A percentile compares a stretch with the other conserved stretches of the same genome.
These are phyloP conservation scores for Poecile atricapillus DNA, from an alignment of 2,113 vertebrate species.

Conservation along the genomic window DNA sequence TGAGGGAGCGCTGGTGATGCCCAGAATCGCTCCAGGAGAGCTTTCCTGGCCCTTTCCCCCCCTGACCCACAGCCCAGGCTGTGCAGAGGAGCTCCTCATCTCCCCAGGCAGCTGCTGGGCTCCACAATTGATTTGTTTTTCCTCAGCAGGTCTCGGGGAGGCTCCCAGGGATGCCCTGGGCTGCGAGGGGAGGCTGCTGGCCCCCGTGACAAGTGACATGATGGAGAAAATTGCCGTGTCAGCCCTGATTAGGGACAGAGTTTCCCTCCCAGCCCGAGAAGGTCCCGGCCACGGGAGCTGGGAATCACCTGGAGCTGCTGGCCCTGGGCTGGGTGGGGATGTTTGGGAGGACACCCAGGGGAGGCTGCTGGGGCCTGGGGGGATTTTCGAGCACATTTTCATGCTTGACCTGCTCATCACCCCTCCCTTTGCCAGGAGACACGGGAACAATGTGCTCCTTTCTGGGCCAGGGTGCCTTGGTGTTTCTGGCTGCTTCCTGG, in stretches of 20 bases:
- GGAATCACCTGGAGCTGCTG: slow-evolving; percentile 9
- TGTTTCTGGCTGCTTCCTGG: background rate
- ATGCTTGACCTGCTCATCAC: slow-evolving; percentile 40
- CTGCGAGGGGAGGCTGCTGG: background rate
- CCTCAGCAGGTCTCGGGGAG: background rate
- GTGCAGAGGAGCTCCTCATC: background rate
- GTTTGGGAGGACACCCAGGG: background rate
- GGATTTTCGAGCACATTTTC: background rate
- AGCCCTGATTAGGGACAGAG: background rate
- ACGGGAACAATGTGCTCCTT: background rate
- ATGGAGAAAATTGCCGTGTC: slow-evolving; percentile 59
- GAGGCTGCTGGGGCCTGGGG: background rate
- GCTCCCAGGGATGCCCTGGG: background rate
- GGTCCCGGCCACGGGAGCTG: background rate
- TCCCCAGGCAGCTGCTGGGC: background rate
- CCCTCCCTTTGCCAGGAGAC: background rate
- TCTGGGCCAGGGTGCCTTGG: background rate
- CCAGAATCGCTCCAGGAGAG: background rate
- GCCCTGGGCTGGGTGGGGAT: background rate
- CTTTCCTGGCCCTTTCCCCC: background rate
- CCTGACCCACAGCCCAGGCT: background rate
- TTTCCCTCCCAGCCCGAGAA: background rate
- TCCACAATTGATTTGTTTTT: background rate
- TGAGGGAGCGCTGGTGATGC: background rate
- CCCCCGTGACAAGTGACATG: slow-evolving; percentile 59